Base-by-base conservation (phyloP, 1,140 invertebrate species). In the Apis laboriosa region DNA sequence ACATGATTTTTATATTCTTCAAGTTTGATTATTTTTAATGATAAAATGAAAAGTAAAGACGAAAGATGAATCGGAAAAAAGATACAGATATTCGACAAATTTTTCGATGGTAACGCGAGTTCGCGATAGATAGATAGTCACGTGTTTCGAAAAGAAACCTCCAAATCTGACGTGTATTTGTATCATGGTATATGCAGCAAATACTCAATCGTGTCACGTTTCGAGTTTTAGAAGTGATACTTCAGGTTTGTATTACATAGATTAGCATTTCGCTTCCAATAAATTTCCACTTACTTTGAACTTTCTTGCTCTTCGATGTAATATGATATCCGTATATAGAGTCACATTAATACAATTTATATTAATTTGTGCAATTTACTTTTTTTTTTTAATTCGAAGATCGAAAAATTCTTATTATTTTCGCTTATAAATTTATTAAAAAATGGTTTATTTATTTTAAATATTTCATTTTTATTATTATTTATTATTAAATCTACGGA, bases 241-340 rank as follows among this genome's bases (percentile, higher is more conserved):
- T 64, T 51, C 28, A 80, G 73, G 24, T 80, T 80, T 28, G 60
- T 49, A 55, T 73, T 73, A 66, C 73, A 80, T 66, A 61, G 70
- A 64, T 53, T 66, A 66, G 28, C 78, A 80, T 68, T 80, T 80
- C 53, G 60, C 53, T 80, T 72, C 21, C 70, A 73, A 55, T 72
- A 73, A 80, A 80, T 73, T 34, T 80, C 51, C 28, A 43, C 70
- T 73, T 63, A 21, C 53, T 55, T 1, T 8, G 49, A 64, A 43
- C 56, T 24, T 63, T 19, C 55, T 3, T 66, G 15, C 28, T 9
- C 51, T 24, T 56, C 60, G 49, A 53, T 64, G 19, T 49, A 64
- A 80, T 43, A 72, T 61, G 51, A 64, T 72, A 19, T 8, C 2
- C 17, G 21, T 17, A 12, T 53, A 53, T 21, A 21, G 12, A 7